A percentile compares a stretch with the other conserved stretches of the same genome.
Conservation (phyloP, 1,140 invertebrate genomes). For the Drosophila leontia region DNA sequence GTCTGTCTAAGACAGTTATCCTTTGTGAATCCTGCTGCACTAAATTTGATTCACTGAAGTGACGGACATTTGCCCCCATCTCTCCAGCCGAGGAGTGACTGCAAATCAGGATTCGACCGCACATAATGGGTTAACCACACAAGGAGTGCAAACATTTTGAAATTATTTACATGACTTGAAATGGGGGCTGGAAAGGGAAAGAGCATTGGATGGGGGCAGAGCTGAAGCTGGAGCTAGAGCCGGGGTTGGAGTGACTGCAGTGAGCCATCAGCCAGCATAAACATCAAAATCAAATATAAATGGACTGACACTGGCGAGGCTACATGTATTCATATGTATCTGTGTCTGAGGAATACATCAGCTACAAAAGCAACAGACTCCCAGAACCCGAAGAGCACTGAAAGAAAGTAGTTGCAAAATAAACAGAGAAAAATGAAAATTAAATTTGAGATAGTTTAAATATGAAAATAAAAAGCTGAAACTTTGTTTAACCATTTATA, state of each 20-base stretch:
- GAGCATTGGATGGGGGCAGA: neutral
- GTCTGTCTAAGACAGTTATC: constrained; percentile 35
- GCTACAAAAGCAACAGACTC: constrained; percentile 64
- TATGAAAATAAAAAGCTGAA: neutral
- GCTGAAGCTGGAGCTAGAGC: neutral
- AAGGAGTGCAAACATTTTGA: constrained; percentile 67
- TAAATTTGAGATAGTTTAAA: neutral
- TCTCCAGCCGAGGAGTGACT: constrained; percentile 23
- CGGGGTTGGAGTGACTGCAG: constrained; percentile 30
- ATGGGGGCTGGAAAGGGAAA: neutral
- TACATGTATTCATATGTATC: constrained; percentile 31
- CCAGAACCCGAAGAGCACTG: neutral
- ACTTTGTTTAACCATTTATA: too few species aligned
- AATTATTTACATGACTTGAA: constrained; percentile 52
- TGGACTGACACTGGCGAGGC: constrained; percentile 59
- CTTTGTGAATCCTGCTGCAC: constrained; percentile 40
- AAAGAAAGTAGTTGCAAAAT: neutral
- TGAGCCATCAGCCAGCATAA: constrained; percentile 69
- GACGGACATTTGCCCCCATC: constrained; percentile 20
- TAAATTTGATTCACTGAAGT: constrained; percentile 74
- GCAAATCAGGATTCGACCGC: constrained; percentile 70
- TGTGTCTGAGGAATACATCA: constrained; percentile 50
- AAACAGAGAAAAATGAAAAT: neutral
- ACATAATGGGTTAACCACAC: constrained; percentile 68
- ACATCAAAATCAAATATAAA: constrained; percentile 82